Percentiles rank a stretch among this genome's conserved stretches.
Evolutionary conservation across 2,797 vertebrate species (phyloP).

Genomic region (Trachurus trachurus): DNA sequence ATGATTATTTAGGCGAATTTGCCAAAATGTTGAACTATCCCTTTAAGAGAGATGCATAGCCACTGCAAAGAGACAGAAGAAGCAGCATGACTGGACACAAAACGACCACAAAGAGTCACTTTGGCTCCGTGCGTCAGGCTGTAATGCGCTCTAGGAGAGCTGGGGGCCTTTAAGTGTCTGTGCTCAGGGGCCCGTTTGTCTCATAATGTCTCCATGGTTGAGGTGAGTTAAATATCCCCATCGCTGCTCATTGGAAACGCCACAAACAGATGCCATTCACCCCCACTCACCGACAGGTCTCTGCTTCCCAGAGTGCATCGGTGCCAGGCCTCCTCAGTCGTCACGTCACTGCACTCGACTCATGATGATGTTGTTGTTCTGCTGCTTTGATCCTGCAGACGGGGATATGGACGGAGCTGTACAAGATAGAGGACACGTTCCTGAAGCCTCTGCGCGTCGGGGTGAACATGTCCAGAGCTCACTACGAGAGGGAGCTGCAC

Average conservation of each 20-base stretch:
- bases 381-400: slow-evolving; percentile 72
- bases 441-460: slow-evolving; percentile 93
- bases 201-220: background rate
- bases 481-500: slow-evolving; percentile 96
- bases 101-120: background rate
- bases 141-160: background rate
- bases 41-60: background rate
- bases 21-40: too few relatives aligned
- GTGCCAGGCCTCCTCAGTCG: background rate
- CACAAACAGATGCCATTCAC: background rate
- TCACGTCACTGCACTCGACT: background rate
- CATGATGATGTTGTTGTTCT: background rate
- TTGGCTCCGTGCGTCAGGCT: background rate
- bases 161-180: background rate
- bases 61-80: too few relatives aligned
- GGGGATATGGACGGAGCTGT: slow-evolving; percentile 91
- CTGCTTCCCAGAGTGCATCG: background rate
- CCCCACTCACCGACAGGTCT: background rate
- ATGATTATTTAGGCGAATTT: too few relatives aligned
- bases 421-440: slow-evolving; percentile 90
- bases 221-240: background rate
- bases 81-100: background rate
- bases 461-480: slow-evolving; percentile 96
- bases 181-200: background rate
- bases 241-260: background rate